Evolutionary conservation across 64 coral and sea anemone genomes (phyloP).

Genomic region (Stylophora pistillata): DNA sequence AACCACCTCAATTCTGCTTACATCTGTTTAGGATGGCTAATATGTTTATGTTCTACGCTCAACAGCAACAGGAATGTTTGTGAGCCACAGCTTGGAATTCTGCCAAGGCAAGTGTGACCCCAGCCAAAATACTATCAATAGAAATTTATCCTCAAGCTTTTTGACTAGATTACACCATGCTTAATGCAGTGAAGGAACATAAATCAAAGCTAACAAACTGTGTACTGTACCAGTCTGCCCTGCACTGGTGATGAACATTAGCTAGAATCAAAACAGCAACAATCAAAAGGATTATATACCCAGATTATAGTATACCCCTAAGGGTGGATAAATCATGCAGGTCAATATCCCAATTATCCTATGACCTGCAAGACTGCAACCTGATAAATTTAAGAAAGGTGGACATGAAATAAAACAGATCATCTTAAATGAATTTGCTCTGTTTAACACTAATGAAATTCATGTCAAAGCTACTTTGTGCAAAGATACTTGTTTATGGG

Average conservation of each 20-base stretch:
- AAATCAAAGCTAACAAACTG: constrained; percentile 43
- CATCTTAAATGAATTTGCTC: too few relatives aligned
- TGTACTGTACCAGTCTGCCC: constrained; percentile 45
- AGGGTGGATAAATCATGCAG: too few relatives aligned
- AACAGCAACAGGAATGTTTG: not conserved
- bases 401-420: too few relatives aligned
- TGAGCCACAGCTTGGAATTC: not conserved
- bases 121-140: not conserved
- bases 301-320: not conserved
- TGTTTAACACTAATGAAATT: too few relatives aligned
- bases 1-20: too few relatives aligned
- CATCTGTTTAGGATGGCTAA: not conserved
- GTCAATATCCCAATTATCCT: not conserved
- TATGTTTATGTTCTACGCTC: not conserved
- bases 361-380: not conserved
- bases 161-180: too few relatives aligned
- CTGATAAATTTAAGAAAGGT: too few relatives aligned
- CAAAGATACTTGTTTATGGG: too few relatives aligned
- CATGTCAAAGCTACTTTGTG: too few relatives aligned
- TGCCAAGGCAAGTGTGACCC: not conserved
- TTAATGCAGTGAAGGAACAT: not conserved
- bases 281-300: not conserved
- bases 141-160: too few relatives aligned
- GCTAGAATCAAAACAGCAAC: constrained; percentile 48
- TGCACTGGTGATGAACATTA: constrained; percentile 1